Evolutionary conservation across 2,888 invertebrate species (phyloP).

Genomic region (Brachyopa scutellaris): DNA sequence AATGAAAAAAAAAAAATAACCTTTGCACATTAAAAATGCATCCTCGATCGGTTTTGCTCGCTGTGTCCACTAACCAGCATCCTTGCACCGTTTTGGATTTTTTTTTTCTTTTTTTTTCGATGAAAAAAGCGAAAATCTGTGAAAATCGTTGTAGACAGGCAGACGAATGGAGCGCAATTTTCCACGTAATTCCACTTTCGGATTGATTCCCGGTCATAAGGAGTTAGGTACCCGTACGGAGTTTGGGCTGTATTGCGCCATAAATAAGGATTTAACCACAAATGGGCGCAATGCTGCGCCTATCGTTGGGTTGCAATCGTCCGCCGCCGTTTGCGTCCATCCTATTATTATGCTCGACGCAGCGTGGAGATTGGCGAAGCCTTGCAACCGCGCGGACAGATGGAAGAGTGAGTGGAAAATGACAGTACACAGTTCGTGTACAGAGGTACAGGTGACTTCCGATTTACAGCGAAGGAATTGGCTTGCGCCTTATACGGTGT

Average conservation of each 20-base stretch:
- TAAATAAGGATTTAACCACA: slow-evolving; percentile 68
- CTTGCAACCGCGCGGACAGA: slow-evolving; percentile 38
- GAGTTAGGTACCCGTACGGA: slow-evolving; percentile 15
- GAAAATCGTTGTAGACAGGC: slow-evolving; percentile 67
- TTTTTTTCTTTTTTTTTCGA: neutral
- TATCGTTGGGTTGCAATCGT: slow-evolving; percentile 54
- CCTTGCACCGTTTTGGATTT: slow-evolving; percentile 22
- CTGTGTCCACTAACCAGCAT: slow-evolving; percentile 38
- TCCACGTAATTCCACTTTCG: slow-evolving; percentile 70
- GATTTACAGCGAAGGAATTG: slow-evolving; percentile 44
- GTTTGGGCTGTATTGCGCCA: slow-evolving; percentile 21
- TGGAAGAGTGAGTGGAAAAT: slow-evolving; percentile 62
- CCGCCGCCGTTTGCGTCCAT: slow-evolving; percentile 35
- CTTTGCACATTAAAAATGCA: slow-evolving; percentile 66
- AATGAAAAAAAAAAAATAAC: slow-evolving; percentile 41
- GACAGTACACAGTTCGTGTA: slow-evolving; percentile 62
- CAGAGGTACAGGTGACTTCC: slow-evolving; percentile 72
- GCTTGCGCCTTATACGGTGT: neutral
- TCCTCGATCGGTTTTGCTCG: slow-evolving; percentile 53
- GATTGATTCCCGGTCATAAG: slow-evolving; percentile 64
- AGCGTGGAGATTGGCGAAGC: slow-evolving; percentile 4
- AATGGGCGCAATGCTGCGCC: slow-evolving; percentile 68
- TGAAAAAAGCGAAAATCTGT: slow-evolving; percentile 59
- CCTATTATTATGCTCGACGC: slow-evolving; percentile 41
- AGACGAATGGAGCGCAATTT: slow-evolving; percentile 48